These are phyloP conservation scores for Anoplius nigerrimus DNA, from an alignment of 2,888 invertebrate species.

Conservation along the genomic window DNA sequence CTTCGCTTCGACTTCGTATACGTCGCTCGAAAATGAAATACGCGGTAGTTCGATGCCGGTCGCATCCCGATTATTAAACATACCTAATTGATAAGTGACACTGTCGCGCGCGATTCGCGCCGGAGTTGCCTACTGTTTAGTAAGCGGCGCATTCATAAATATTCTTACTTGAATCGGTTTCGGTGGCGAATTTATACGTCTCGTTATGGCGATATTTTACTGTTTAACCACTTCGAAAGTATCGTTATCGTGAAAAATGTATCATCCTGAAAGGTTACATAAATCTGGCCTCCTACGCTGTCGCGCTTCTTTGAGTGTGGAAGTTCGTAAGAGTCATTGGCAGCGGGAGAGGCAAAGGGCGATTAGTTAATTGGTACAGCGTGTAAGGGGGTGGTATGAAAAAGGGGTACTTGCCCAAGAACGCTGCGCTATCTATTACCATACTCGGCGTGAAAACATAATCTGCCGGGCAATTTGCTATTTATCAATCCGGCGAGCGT, in stretches of 20 bases:
- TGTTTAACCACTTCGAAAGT: constrained; percentile 17
- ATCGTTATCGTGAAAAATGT: constrained; percentile 43
- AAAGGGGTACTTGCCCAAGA: constrained; percentile 68
- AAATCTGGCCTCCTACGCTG: constrained; percentile 24
- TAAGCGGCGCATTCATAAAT: background rate
- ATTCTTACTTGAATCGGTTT: background rate
- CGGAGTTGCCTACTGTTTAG: too few relatives aligned
- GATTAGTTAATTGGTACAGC: constrained; percentile 67
- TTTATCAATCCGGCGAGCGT: too few relatives aligned
- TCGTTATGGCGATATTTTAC: background rate
- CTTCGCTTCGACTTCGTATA: too few relatives aligned
- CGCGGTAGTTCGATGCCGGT: too few relatives aligned
- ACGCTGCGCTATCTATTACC: constrained; percentile 60
- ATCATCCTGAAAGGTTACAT: constrained; percentile 37
- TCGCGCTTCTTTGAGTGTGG: constrained; percentile 1
- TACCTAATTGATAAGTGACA: too few relatives aligned
- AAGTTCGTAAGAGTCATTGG: background rate
- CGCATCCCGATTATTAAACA: too few relatives aligned
- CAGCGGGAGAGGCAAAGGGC: constrained; percentile 39
- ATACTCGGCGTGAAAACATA: too few relatives aligned
- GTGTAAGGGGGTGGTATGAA: constrained; percentile 70
- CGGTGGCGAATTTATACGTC: background rate
- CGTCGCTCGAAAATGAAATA: too few relatives aligned
- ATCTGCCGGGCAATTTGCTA: too few relatives aligned
- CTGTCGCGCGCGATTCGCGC: too few relatives aligned